phyloP scores from a whole-genome alignment of 2,113 vertebrate genomes.

The Chlamydotis undulata region DNA sequence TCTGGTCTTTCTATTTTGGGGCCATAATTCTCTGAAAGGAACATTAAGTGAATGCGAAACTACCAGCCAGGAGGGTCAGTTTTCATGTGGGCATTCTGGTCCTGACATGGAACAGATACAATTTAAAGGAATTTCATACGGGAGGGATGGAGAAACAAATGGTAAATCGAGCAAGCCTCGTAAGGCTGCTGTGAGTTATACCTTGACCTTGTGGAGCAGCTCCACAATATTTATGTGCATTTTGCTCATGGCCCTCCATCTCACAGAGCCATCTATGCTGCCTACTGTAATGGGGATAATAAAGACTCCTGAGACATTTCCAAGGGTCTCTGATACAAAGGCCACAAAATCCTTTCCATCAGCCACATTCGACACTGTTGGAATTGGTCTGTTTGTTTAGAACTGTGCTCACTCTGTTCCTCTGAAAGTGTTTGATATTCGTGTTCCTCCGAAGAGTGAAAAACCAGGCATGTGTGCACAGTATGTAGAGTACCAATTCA shows the following conservation, averaged over 20 bases:
- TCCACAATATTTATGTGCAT: neutral
- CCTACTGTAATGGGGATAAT: neutral
- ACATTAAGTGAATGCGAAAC: neutral
- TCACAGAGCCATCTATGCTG: neutral
- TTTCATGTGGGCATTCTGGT: neutral
- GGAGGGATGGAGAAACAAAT: neutral
- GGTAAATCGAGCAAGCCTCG: neutral
- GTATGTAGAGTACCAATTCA: neutral
- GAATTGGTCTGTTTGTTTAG: neutral
- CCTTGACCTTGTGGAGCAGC: neutral
- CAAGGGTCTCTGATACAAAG: neutral
- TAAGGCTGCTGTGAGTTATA: neutral
- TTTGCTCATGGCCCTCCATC: neutral
- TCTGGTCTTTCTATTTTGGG: neutral
- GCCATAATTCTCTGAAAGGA: neutral
- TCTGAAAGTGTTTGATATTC: neutral
- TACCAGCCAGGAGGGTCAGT: neutral
- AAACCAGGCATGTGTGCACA: neutral
- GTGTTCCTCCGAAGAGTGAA: neutral
- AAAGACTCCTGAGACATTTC: neutral
- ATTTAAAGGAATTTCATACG: neutral
- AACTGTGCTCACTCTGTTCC: neutral
- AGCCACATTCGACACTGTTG: neutral
- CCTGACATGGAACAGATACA: neutral
- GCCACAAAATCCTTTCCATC: neutral